These are phyloP conservation scores for Tribolium madens DNA, from an alignment of 1,140 invertebrate genomes.

Conservation along the genomic window DNA sequence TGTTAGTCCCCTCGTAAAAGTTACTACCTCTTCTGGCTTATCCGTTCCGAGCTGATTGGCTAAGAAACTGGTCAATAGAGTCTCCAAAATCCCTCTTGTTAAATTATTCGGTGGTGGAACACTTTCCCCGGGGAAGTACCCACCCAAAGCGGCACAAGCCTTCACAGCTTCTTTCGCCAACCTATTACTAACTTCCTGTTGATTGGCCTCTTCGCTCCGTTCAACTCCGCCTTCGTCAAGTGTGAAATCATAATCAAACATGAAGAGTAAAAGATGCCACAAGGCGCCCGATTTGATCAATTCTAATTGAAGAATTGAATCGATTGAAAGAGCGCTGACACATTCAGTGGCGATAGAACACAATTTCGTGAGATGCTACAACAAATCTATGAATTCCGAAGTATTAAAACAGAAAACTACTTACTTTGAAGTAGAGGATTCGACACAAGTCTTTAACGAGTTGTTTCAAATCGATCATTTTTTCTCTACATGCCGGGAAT, in stretches of 20 bases:
- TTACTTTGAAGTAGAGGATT: slow-evolving; percentile 90
- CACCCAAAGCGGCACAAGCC: slow-evolving; percentile 86
- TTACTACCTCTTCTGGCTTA: slow-evolving; percentile 77
- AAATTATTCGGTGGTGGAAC: slow-evolving; percentile 75
- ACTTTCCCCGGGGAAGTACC: slow-evolving; percentile 76
- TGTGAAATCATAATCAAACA: slow-evolving; percentile 98
- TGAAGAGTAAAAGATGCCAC: slow-evolving; percentile 91
- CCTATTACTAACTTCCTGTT: slow-evolving; percentile 90
- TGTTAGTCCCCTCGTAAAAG: too few relatives aligned
- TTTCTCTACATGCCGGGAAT: slow-evolving; percentile 91
- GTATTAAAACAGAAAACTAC: slow-evolving; percentile 8
- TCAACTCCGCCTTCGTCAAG: slow-evolving; percentile 96
- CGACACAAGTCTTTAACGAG: slow-evolving; percentile 90
- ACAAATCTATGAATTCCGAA: slow-evolving; percentile 16
- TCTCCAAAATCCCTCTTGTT: slow-evolving; percentile 77
- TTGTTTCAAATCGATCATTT: slow-evolving; percentile 87
- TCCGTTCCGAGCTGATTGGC: slow-evolving; percentile 79
- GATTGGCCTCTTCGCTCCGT: slow-evolving; percentile 83
- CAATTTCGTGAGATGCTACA: slow-evolving; percentile 82
- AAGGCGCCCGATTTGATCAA: slow-evolving; percentile 92
- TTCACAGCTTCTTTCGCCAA: slow-evolving; percentile 88
- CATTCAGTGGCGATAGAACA: slow-evolving; percentile 88
- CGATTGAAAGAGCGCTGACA: slow-evolving; percentile 83
- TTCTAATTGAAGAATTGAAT: slow-evolving; percentile 88
- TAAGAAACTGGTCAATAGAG: slow-evolving; percentile 92